Evolutionary conservation across 2,113 vertebrate genomes (phyloP).

Genomic region (Poecile atricapillus): DNA sequence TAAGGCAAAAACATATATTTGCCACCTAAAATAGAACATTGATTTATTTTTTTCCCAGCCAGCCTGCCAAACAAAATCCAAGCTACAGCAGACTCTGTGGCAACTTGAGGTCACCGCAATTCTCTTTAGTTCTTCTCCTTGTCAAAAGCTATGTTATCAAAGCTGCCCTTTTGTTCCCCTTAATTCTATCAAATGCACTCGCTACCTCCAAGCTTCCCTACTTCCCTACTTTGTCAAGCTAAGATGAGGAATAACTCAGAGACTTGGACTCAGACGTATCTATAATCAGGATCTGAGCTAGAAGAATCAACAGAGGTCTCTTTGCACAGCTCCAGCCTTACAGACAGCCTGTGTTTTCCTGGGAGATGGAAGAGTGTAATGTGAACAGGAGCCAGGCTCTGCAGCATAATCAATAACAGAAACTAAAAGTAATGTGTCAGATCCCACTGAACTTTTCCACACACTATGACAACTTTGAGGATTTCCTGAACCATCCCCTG

Average conservation of each 20-base stretch:
- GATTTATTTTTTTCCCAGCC: not conserved
- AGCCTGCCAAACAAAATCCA: not conserved
- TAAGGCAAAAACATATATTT: not conserved
- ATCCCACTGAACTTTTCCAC: not conserved
- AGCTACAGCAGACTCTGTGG: not conserved
- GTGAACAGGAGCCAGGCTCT: not conserved
- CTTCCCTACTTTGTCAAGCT: not conserved
- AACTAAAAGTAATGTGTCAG: not conserved
- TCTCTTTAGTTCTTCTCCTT: conserved; percentile 11
- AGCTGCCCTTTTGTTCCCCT: conserved; percentile 18
- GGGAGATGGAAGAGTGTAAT: not conserved
- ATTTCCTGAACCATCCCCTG: not conserved
- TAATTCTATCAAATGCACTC: conserved; percentile 36
- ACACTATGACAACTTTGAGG: not conserved
- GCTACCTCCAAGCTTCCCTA: not conserved
- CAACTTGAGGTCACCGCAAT: conserved; percentile 14
- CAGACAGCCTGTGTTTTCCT: not conserved
- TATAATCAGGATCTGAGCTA: not conserved
- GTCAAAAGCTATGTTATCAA: conserved; percentile 38
- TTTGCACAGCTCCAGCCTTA: not conserved
- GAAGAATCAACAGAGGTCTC: not conserved
- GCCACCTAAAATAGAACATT: not conserved
- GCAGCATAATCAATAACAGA: not conserved
- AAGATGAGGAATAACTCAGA: not conserved
- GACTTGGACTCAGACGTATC: not conserved